phyloP scores from a whole-genome alignment of 1,140 invertebrate species.

The Drosophila murphyi region DNA sequence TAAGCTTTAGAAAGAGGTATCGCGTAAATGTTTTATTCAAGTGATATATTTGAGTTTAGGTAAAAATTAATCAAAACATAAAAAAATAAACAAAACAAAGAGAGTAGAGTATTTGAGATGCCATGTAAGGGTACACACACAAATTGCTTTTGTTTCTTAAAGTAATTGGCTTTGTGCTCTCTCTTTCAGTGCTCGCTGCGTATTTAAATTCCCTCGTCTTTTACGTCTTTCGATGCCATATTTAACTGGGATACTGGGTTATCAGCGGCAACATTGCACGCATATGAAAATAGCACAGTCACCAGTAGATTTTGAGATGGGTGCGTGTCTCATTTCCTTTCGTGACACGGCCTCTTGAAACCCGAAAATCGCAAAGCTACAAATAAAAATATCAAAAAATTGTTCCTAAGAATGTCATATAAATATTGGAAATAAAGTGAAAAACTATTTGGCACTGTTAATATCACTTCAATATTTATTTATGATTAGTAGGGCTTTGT shows the following conservation, averaged over 20 bases:
- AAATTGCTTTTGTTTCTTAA: slow-evolving; percentile 20
- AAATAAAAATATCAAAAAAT: too few species aligned
- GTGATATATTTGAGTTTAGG: too few species aligned
- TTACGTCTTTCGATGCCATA: slow-evolving; percentile 71
- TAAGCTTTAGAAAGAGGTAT: too few species aligned
- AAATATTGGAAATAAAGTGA: not conserved
- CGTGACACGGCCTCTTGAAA: slow-evolving; percentile 5
- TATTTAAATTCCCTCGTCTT: slow-evolving; percentile 64
- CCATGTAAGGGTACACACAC: not conserved
- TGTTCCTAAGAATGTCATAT: too few species aligned
- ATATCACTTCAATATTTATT: too few species aligned
- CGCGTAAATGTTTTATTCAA: too few species aligned
- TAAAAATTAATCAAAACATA: not conserved
- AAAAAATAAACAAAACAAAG: too few species aligned
- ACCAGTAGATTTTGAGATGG: slow-evolving; percentile 9
- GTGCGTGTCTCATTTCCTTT: not conserved
- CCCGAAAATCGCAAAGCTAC: too few species aligned
- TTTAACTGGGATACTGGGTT: slow-evolving; percentile 81
- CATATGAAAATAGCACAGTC: slow-evolving; percentile 76
- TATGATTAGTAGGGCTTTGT: too few species aligned
- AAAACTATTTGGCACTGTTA: not conserved
- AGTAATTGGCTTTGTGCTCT: slow-evolving; percentile 51
- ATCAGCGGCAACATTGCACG: slow-evolving; percentile 70
- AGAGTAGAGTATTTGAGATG: slow-evolving; percentile 1
- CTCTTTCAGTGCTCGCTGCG: slow-evolving; percentile 56